Evolutionary conservation across 1,140 invertebrate species (phyloP).

Genomic region (Trichonephila inaurata): DNA sequence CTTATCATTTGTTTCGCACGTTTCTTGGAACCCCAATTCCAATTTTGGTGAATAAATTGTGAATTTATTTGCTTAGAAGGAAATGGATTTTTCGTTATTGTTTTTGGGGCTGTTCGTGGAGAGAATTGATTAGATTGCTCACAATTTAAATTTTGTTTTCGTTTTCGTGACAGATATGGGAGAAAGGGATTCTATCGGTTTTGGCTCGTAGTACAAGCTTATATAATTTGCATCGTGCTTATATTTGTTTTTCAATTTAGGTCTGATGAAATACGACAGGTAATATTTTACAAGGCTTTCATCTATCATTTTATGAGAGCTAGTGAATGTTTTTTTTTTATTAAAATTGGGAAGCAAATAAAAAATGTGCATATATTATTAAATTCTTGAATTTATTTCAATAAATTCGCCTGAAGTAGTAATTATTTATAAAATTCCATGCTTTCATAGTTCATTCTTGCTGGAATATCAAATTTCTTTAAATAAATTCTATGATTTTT

Average conservation of each 20-base stretch:
- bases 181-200: not conserved
- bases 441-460: too few relatives aligned
- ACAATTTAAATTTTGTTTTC: not conserved
- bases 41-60: conserved; percentile 38
- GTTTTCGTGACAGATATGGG: not conserved
- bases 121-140: not conserved
- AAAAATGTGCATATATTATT: too few relatives aligned
- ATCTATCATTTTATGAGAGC: not conserved
- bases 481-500: too few relatives aligned
- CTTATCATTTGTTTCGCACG: conserved; percentile 42
- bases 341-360: too few relatives aligned
- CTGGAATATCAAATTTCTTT: too few relatives aligned
- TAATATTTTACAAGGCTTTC: not conserved
- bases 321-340: too few relatives aligned
- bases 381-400: not conserved
- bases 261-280: not conserved
- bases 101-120: not conserved
- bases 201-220: not conserved
- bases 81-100: not conserved
- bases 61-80: conserved; percentile 23
- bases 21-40: conserved; percentile 3
- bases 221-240: not conserved
- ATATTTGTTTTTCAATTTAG: not conserved
- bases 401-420: too few relatives aligned
- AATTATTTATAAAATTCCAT: too few relatives aligned